A percentile compares a stretch with the other conserved stretches of the same genome.
These are phyloP conservation scores for Chaetoderma sp. DNA, from an alignment of 2,888 invertebrate species.

Conservation along the genomic window DNA sequence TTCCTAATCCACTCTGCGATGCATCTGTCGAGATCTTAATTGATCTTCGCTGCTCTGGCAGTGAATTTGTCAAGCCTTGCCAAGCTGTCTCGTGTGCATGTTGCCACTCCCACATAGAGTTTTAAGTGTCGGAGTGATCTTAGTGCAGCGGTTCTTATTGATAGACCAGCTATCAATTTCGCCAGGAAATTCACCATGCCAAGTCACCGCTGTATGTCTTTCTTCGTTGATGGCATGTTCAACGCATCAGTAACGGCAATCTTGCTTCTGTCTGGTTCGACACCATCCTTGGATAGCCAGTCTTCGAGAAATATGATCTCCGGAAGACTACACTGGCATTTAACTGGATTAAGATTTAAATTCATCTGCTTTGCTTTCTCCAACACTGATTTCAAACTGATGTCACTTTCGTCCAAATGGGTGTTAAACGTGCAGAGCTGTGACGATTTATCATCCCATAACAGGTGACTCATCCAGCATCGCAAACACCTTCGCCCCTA, in stretches of 20 bases:
- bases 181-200: conserved; percentile 8
- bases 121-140: background rate
- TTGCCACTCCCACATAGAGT: background rate
- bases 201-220: conserved; percentile 2
- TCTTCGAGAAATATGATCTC: background rate
- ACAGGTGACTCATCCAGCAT: conserved; percentile 34
- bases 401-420: conserved; percentile 8
- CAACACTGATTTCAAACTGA: background rate
- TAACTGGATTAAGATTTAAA: background rate
- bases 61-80: background rate
- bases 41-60: background rate
- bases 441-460: conserved; percentile 16
- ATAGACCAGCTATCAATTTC: background rate
- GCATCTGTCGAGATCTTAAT: too few relatives aligned
- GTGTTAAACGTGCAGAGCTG: conserved; percentile 26
- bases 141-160: background rate
- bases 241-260: background rate
- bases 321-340: background rate
- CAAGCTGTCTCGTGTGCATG: conserved; percentile 8
- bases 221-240: background rate
- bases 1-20: too few relatives aligned
- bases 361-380: background rate
- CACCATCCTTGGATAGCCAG: background rate
- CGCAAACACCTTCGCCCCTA: conserved; percentile 28
- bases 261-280: background rate